A percentile compares a stretch with the other conserved stretches of the same genome.
Evolutionary conservation across 2,113 vertebrate species (phyloP).

Genomic region (Tangachromis dhanisi): DNA sequence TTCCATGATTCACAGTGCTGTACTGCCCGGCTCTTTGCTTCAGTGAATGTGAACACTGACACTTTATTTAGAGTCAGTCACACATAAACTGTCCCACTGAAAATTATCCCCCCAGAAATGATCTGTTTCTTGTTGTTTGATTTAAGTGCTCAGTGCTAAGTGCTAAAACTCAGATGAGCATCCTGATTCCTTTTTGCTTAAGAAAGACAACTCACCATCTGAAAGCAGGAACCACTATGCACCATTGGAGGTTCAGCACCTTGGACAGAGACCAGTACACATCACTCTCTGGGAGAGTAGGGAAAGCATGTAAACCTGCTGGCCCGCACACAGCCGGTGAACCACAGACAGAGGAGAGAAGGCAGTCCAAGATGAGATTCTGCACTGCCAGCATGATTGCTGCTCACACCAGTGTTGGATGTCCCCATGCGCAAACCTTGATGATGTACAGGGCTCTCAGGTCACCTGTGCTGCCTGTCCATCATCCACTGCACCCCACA

Average conservation of each 20-base stretch:
- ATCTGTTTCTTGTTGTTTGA: background rate
- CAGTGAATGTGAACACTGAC: background rate
- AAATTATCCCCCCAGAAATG: background rate
- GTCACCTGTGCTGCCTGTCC: conserved; percentile 5
- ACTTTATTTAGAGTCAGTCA: background rate
- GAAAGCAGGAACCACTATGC: background rate
- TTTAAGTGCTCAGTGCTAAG: background rate
- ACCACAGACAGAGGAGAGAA: background rate
- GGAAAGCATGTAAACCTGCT: background rate
- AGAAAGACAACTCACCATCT: background rate
- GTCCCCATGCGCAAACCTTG: background rate
- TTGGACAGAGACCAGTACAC: background rate
- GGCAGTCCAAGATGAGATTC: background rate
- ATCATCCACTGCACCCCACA: background rate
- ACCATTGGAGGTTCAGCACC: background rate
- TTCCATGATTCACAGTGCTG: background rate
- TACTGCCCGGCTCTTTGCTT: background rate
- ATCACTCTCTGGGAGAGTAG: background rate
- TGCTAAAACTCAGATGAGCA: background rate
- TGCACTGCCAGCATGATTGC: background rate
- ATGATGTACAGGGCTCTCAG: background rate
- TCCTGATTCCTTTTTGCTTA: background rate
- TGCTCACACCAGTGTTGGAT: background rate
- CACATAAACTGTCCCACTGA: background rate
- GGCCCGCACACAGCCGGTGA: background rate